Percentiles rank a stretch among this genome's conserved stretches.
Evolutionary conservation across 2,888 invertebrate genomes (phyloP).

Genomic region (Pantelozetes paolii): DNA sequence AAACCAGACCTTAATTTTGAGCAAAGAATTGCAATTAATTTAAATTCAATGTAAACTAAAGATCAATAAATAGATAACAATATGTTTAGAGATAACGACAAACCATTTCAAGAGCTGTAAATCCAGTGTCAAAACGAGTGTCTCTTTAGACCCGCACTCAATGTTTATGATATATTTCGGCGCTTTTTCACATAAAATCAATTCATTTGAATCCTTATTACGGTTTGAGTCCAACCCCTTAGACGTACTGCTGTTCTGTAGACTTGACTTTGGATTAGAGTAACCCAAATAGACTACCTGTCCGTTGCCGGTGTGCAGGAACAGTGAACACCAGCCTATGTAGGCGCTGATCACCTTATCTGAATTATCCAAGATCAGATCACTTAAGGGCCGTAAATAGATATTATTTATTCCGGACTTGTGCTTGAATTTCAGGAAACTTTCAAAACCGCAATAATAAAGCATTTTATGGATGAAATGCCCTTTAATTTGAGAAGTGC

Average conservation of each 20-base stretch:
- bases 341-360: constrained; percentile 38
- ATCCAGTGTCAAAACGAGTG: constrained; percentile 38
- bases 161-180: constrained; percentile 39
- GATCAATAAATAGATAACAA: too few species aligned
- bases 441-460: constrained; percentile 40
- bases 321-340: constrained; percentile 43
- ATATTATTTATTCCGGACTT: constrained; percentile 34
- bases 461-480: too few species aligned
- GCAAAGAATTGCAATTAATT: background rate
- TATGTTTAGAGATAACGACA: background rate
- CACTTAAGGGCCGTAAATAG: constrained; percentile 34
- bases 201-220: background rate
- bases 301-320: constrained; percentile 39
- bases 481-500: too few species aligned
- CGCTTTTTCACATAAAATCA: constrained; percentile 33
- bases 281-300: constrained; percentile 39
- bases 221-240: background rate
- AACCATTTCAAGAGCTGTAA: constrained; percentile 36
- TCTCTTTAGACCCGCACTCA: constrained; percentile 37
- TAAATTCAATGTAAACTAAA: too few species aligned
- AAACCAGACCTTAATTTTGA: constrained; percentile 37
- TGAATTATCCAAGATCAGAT: constrained; percentile 7
- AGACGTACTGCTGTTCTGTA: too few species aligned
- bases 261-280: background rate
- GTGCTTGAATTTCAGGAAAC: constrained; percentile 35